These are phyloP conservation scores for Tichodroma muraria DNA, from an alignment of 2,113 vertebrate species.

Conservation along the genomic window DNA sequence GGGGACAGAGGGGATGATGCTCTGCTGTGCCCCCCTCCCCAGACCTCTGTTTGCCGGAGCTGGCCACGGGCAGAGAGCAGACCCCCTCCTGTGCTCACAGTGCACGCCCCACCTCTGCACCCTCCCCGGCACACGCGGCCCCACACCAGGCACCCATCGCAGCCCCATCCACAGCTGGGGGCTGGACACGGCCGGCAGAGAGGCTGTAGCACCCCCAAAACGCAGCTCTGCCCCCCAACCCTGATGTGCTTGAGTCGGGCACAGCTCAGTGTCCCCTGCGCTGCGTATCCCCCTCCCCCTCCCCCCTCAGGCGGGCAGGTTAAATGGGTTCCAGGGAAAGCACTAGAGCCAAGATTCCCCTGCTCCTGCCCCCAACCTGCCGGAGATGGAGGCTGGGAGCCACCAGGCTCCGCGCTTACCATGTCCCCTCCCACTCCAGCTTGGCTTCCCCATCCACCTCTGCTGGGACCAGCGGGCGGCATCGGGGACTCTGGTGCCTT, in stretches of 20 bases:
- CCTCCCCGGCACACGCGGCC: background rate
- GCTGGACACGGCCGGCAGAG: background rate
- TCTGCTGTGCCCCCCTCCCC: background rate
- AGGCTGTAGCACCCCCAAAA: background rate
- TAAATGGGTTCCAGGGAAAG: background rate
- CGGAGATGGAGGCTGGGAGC: background rate
- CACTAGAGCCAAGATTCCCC: background rate
- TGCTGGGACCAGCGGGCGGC: background rate
- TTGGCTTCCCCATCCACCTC: slow-evolving; percentile 45
- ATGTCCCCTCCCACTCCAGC: background rate
- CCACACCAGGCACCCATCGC: background rate
- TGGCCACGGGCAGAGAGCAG: background rate
- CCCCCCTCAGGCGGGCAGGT: background rate
- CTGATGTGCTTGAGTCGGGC: background rate
- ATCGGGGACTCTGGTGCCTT: slow-evolving; percentile 46
- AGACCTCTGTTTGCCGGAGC: background rate
- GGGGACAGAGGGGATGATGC: background rate
- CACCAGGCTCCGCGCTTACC: background rate
- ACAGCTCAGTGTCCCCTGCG: background rate
- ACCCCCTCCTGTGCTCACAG: background rate
- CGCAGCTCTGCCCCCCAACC: background rate
- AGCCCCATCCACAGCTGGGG: background rate
- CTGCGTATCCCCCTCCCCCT: background rate
- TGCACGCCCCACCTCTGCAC: background rate
- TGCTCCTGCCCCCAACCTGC: background rate